Base-by-base conservation (phyloP, 2,797 vertebrate genomes). In the Paedocypris micromegethes region DNA sequence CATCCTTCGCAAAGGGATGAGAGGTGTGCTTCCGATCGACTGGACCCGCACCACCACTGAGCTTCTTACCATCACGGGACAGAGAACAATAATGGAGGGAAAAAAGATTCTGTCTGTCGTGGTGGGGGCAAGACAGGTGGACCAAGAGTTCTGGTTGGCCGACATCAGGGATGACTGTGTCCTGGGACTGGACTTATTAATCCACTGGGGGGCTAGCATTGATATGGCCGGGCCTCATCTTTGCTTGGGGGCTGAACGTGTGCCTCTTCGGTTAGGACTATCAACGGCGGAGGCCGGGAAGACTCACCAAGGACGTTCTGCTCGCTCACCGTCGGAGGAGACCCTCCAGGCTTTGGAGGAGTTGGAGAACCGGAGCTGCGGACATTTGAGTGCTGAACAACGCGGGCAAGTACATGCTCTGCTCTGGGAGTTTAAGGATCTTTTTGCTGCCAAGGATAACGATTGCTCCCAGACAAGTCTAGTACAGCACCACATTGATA, bases 401-500 rank as follows among this genome's bases (percentile, higher is more conserved):
- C 38, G 4, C 3, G 42, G 51, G 46, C 6, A 49, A 8, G 5
- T 58, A 5, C 3, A 48, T 39, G 4, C 3, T 5, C 46, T 64
- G 6, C 46, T 72, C 40, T 2, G 42, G 3, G 3, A 40, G 0
- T 68, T 37, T 38, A 2, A 39, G 42, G 55, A 61, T 3, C 42
- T 68, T 4, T 54, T 68, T 39, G 66, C 49, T 6, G 66, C 66
- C 38, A 0, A 6, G 3, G 55, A 64, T 23, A 2, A 72, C 9
- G 55, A 65, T 45, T 75, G 64, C 56, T 56, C 43, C 4, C 37
- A 49, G n/a, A 62, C 64, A 3, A 40, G 45, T 8, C 39, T 72
- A 9, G 47, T 71, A 5, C 63, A 69, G 40, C 66, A 74, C 49
- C n/a, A 46, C 7, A 65, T 55, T 5, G 48, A 58, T 4, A 64